These are phyloP conservation scores for Anarrhichthys ocellatus DNA, from an alignment of 2,113 vertebrate genomes.

Conservation along the genomic window DNA sequence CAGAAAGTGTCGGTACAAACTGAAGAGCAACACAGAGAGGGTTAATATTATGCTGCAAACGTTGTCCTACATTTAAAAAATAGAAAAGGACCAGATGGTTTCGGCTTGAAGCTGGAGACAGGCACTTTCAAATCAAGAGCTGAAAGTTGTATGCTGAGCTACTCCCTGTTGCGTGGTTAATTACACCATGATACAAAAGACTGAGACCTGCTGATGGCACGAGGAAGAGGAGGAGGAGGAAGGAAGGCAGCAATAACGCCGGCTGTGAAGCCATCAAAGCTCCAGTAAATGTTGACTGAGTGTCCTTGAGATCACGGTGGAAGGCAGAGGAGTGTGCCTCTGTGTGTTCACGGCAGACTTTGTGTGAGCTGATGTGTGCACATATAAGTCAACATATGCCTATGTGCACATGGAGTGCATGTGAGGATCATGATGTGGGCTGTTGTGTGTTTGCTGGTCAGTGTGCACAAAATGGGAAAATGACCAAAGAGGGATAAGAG, in stretches of 20 bases:
- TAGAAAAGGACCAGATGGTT: slow-evolving; percentile 61
- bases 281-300: slow-evolving; percentile 79
- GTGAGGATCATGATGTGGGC: neutral
- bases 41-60: slow-evolving; percentile 28
- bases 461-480: slow-evolving; percentile 19
- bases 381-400: slow-evolving; percentile 15
- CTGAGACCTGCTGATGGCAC: slow-evolving; percentile 68
- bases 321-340: slow-evolving; percentile 36
- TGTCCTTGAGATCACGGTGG: slow-evolving; percentile 77
- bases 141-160: slow-evolving; percentile 62
- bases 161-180: slow-evolving; percentile 73
- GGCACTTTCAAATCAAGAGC: slow-evolving; percentile 50
- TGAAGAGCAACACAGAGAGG: slow-evolving; percentile 9
- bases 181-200: slow-evolving; percentile 70
- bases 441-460: neutral
- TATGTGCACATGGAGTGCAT: neutral
- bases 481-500: slow-evolving; percentile 3
- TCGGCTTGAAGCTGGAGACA: slow-evolving; percentile 38
- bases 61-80: slow-evolving; percentile 15
- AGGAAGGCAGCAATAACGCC: slow-evolving; percentile 62
- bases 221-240: slow-evolving; percentile 38
- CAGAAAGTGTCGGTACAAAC: neutral
- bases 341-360: slow-evolving; percentile 25
- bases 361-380: slow-evolving; percentile 22
- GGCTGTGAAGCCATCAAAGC: slow-evolving; percentile 76